Evolutionary conservation across 2,797 vertebrate species (phyloP).

Genomic region (Sternotherus odoratus): DNA sequence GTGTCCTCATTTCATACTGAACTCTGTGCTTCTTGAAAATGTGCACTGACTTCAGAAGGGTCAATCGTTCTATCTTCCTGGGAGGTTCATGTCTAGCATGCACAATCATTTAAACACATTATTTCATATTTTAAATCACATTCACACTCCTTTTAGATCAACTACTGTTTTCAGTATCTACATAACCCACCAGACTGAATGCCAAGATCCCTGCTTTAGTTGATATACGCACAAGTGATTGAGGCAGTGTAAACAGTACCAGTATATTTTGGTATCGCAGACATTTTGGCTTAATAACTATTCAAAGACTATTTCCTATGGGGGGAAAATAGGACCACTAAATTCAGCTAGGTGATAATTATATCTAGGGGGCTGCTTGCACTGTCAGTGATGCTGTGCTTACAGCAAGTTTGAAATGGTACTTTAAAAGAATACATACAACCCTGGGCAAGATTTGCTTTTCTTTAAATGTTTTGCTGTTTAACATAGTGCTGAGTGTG

Average conservation of each 20-base stretch:
- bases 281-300: background rate
- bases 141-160: background rate
- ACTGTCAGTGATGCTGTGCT: background rate
- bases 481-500: background rate
- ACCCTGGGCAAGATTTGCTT: background rate
- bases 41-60: slow-evolving; percentile 94
- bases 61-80: slow-evolving; percentile 88
- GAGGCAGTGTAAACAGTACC: background rate
- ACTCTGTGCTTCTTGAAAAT: slow-evolving; percentile 98
- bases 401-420: background rate
- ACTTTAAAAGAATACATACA: background rate
- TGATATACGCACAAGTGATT: background rate
- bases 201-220: background rate
- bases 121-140: background rate
- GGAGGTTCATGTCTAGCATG: slow-evolving; percentile 86
- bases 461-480: background rate
- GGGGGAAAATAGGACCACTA: background rate
- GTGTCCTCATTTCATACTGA: slow-evolving; percentile 98
- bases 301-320: background rate
- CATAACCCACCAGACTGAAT: background rate
- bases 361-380: background rate
- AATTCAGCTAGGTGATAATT: background rate
- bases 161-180: background rate
- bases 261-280: background rate
- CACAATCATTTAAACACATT: background rate